Evolutionary conservation across 1,140 invertebrate species (phyloP).

Genomic region (Microvelia longipes): DNA sequence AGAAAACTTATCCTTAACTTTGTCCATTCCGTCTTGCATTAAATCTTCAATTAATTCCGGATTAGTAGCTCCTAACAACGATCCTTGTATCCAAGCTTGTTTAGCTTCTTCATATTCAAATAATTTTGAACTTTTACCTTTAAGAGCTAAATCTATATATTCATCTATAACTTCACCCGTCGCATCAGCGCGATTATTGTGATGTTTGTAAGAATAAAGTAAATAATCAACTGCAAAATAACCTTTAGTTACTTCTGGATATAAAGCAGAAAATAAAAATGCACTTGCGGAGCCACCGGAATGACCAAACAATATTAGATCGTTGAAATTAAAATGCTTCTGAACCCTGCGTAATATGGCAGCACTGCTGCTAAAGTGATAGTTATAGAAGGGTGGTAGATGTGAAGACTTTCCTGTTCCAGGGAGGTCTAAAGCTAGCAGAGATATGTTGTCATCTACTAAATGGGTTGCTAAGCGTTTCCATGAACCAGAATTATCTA

Average conservation of each 20-base stretch:
- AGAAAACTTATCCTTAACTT: constrained; percentile 34
- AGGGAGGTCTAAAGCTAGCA: constrained; percentile 60
- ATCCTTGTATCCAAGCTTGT: constrained; percentile 38
- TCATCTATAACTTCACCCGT: constrained; percentile 49
- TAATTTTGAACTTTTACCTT: neutral
- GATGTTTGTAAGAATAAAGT: constrained; percentile 43
- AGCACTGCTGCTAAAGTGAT: constrained; percentile 53
- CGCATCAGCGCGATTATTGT: constrained; percentile 40
- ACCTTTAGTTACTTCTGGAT: constrained; percentile 45
- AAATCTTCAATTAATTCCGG: constrained; percentile 46
- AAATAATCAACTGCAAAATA: constrained; percentile 18
- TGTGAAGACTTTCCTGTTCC: constrained; percentile 71
- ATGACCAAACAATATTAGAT: constrained; percentile 62
- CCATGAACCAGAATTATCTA: constrained; percentile 76
- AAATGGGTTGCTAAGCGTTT: constrained; percentile 56
- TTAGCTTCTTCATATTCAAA: constrained; percentile 14
- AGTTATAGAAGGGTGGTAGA: constrained; percentile 51
- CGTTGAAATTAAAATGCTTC: constrained; percentile 60
- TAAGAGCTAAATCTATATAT: constrained; percentile 51
- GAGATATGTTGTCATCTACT: constrained; percentile 39
- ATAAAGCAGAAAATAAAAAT: constrained; percentile 61
- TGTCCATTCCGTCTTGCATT: constrained; percentile 51
- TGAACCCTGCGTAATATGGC: constrained; percentile 52
- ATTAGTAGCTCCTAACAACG: constrained; percentile 47
- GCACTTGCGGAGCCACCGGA: constrained; percentile 61